Base-by-base conservation (phyloP, 2,888 invertebrate species). In the Maniola hyperantus region DNA sequence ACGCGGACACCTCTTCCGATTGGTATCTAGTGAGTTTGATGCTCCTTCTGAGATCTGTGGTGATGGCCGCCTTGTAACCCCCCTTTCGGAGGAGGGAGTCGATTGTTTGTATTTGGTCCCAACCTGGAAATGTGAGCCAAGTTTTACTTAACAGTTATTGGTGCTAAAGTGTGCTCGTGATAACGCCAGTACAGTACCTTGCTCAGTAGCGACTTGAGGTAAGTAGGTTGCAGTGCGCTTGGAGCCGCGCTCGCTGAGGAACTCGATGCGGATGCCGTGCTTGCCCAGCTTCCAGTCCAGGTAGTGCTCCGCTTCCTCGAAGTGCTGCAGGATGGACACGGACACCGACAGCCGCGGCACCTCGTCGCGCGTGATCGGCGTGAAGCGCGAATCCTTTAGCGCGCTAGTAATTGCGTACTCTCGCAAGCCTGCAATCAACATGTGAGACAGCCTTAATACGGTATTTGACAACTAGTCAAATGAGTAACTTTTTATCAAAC, bases 371-470 rank as follows among this genome's bases (percentile, higher is more conserved):
- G 96, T 96, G 74, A 99, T 98, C 6, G 99, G 99, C 76, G 96
- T 95, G 92, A 99, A 99, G 44, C 99, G 96, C 39, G 98, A 98
- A 92, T 99, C 99, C 87, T 98, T 98, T 83, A 99, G 95, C 73
- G 99, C 99, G 93, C 99, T 99, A 74, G 99, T 99, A 79, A 98
- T 95, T 64, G 99, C 98, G 90, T 99, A 99, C 92, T 99, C 99
- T 76, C 98, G 95, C 74, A 99, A 94, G 72, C 99, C 98, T 91
- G 93, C 11, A 67, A 59, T 33, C 11, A 20, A 13, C 13, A 20
- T 13, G 46, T 46, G 7, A 6, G 0, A 46, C 7, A 46, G 11
- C 39, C 1, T 26, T 26, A 26, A n/a, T n/a, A n/a, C n/a, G n/a
- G n/a, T n/a, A n/a, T n/a, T n/a, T n/a, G n/a, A n/a, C n/a, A n/a